Conservation (phyloP, 2,888 invertebrate species). For the Pseudococcus viburni region DNA sequence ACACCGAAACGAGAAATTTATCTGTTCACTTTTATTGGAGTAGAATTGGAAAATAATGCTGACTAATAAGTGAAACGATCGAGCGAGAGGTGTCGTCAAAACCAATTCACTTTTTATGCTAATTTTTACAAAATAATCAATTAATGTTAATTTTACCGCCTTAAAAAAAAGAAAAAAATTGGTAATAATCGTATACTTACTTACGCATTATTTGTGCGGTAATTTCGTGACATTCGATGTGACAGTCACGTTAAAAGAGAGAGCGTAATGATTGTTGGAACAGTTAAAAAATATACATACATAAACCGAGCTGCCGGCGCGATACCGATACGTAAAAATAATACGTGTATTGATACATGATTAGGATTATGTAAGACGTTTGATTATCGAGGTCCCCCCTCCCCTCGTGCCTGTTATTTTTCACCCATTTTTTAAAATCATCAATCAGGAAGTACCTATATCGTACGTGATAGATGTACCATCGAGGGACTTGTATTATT, state of each 20-base stretch:
- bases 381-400: not conserved
- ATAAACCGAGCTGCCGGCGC: not conserved
- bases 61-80: constrained; percentile 53
- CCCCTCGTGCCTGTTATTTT: not conserved
- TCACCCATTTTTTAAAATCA: constrained; percentile 32
- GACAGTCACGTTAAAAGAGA: constrained; percentile 51
- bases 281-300: constrained; percentile 32
- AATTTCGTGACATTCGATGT: constrained; percentile 48
- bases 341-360: constrained; percentile 27
- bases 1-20: not conserved
- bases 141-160: constrained; percentile 46
- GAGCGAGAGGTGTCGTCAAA: constrained; percentile 36
- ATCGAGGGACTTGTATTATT: not conserved
- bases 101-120: constrained; percentile 42
- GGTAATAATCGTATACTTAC: constrained; percentile 22
- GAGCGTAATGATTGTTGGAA: constrained; percentile 49
- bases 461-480: constrained; percentile 9
- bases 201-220: constrained; percentile 47
- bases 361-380: constrained; percentile 27
- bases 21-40: not conserved
- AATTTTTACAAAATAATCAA: constrained; percentile 43
- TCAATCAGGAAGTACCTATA: constrained; percentile 33
- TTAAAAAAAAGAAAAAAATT: constrained; percentile 11
- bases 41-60: constrained; percentile 34
- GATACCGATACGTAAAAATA: constrained; percentile 22